phyloP scores from a whole-genome alignment of 2,113 vertebrate species.

The Mormyrus lacerda region DNA sequence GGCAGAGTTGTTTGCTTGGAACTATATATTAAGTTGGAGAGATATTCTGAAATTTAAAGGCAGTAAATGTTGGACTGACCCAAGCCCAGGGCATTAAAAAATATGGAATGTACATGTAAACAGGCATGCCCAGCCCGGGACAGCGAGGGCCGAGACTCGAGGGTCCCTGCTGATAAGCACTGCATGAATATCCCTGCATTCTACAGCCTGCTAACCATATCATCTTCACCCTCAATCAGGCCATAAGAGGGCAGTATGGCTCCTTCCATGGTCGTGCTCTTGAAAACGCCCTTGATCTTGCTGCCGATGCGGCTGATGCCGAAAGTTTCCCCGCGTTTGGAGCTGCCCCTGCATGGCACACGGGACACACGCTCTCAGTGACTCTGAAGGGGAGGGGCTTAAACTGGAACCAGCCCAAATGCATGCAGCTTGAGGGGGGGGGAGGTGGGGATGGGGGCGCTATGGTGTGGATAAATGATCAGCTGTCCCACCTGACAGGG shows the following conservation, averaged over 20 bases:
- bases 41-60: not conserved
- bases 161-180: not conserved
- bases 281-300: conserved; percentile 96
- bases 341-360: conserved; percentile 70
- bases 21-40: not conserved
- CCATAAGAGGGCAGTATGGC: conserved; percentile 87
- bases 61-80: not conserved
- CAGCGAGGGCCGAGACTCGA: not conserved
- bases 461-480: not conserved
- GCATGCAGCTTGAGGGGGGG: not conserved
- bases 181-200: not conserved
- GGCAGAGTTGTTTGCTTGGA: not conserved
- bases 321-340: conserved; percentile 88
- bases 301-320: conserved; percentile 93
- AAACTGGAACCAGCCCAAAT: not conserved
- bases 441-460: not conserved
- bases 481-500: not conserved
- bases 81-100: not conserved
- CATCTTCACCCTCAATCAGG: conserved; percentile 82
- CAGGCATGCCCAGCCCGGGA: not conserved
- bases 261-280: conserved; percentile 94
- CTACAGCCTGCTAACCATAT: conserved; percentile 67
- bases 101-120: not conserved
- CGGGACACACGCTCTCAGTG: not conserved
- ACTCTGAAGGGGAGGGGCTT: not conserved